Base-by-base conservation (phyloP, 2,113 vertebrate genomes). In the Sander vitreus region DNA sequence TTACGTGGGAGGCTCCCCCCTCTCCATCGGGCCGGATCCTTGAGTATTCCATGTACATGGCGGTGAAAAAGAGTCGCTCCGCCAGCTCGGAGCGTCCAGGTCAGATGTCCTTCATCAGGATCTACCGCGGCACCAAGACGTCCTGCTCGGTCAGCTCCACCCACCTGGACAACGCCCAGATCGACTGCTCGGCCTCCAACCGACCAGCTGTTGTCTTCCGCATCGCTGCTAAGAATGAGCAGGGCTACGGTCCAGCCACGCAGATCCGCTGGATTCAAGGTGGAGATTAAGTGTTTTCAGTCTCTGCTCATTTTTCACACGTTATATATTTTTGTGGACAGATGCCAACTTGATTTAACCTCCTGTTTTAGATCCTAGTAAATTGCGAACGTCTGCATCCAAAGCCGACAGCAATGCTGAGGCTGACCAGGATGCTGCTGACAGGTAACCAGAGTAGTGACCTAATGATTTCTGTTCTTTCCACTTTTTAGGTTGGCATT, bases 241-340 rank as follows among this genome's bases (percentile, higher is more conserved):
- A 98, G 53, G 98, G 98, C 60, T 99, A 99, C 0, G 98, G 98
- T 71, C 98, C 98, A 0, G 98, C 98, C 3, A 99, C 98, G 0
- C 98, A 99, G 91, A 98, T 99, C 86, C 97, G 98, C 87, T 99
- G 98, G 98, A 96, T 99, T 58, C 98, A 99, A 97, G 97, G 98
- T 98, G 92, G 85, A 80, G 18, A 10, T 57, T 9, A 0, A 10
- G 2, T 25, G 1, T 18, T 43, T 47, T 23, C 5, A 14, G 0
- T 27, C 23, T 55, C 11, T 64, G 57, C 3, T 30, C 6, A 47
- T 60, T 23, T 33, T 36, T n/a, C 5, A 8, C 5, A 8, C 27
- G 16, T 23, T 10, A 11, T 19, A 27, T 14, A 3, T 25, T 76
- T 39, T 39, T 58, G 1, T 23, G 4, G 2, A n/a, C 27, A 25